Conservation (phyloP, 2,113 vertebrate genomes). For the Saccopteryx bilineata region DNA sequence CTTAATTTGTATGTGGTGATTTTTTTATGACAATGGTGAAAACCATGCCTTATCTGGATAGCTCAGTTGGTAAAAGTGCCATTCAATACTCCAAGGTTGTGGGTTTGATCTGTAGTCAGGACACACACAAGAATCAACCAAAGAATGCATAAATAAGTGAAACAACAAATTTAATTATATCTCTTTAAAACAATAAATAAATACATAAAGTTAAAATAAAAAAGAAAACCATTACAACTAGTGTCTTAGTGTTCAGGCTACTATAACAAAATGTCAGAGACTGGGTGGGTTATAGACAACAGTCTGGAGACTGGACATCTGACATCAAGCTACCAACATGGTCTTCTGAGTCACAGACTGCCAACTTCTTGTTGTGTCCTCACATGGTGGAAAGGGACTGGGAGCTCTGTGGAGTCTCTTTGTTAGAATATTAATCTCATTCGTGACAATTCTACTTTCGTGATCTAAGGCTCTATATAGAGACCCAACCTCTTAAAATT, state of each 20-base stretch:
- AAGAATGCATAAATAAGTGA: too few species aligned
- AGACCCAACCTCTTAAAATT: not conserved
- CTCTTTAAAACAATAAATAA: too few species aligned
- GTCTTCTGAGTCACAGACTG: not conserved
- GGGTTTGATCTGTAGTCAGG: too few species aligned
- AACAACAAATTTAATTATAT: too few species aligned
- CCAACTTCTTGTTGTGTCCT: not conserved
- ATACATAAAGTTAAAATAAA: too few species aligned
- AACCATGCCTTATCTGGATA: too few species aligned
- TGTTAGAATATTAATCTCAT: not conserved
- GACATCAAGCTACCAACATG: not conserved
- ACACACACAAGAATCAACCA: too few species aligned
- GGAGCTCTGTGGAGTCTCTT: not conserved
- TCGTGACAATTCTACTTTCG: not conserved
- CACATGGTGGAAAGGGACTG: not conserved
- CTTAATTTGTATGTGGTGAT: not conserved
- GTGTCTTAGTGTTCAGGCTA: not conserved
- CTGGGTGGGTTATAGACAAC: not conserved
- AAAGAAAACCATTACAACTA: not conserved
- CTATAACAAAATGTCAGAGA: not conserved
- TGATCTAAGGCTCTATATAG: not conserved
- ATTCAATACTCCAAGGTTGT: too few species aligned
- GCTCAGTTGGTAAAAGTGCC: too few species aligned
- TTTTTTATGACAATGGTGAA: not conserved
- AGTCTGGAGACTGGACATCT: not conserved